Evolutionary conservation across 2,113 vertebrate genomes (phyloP), one percentile per base, ranked within the genome.

Genomic region (Austrofundulus limnaeus): DNA sequence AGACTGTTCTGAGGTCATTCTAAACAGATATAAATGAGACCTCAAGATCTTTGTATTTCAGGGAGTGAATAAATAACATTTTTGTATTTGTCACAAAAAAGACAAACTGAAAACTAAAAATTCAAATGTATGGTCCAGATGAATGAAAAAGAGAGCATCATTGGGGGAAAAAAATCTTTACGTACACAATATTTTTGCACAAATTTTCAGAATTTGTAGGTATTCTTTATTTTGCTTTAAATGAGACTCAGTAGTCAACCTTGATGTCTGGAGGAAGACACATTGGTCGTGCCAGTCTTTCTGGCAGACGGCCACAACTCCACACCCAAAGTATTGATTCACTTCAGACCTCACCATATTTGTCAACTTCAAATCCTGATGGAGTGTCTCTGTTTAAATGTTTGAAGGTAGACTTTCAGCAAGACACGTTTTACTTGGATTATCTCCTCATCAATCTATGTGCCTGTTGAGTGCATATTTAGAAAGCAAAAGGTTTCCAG

Each of bases 301-400:
- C 69, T 93, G 91, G 91, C 92, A 91, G 89, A 75, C 68, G 61
- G 85, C 86, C 83, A 87, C 85, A 77, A 77, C 81, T 84, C 75
- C 83, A 67, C 85, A 80, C 89, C 89, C 81, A 75, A 78, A 72
- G 72, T 92, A 92, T 93, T 77, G 91, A 93, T 93, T 89, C 81
- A 75, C 87, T 89, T 86, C 79, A 82, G 76, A 84, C 67, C 65
- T 76, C 80, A 76, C 77, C 85, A 87, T 90, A 90, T 93, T 92
- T 83, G 85, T 93, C 90, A 92, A 87, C 90, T 89, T 91, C 90
- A 92, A 74, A 72, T 75, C 83, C 85, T 91, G 88, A 92, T 90
- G 80, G 85, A 88, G 84, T 84, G 81, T 83, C 76, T 79, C 84
- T 85, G 81, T 88, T 90, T 84, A 87, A 85, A 75, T 81, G 84